Percentiles rank a stretch among this genome's conserved stretches.
These are phyloP conservation scores for Drosophila gaucha DNA, from an alignment of 2,888 invertebrate genomes.

Conservation along the genomic window DNA sequence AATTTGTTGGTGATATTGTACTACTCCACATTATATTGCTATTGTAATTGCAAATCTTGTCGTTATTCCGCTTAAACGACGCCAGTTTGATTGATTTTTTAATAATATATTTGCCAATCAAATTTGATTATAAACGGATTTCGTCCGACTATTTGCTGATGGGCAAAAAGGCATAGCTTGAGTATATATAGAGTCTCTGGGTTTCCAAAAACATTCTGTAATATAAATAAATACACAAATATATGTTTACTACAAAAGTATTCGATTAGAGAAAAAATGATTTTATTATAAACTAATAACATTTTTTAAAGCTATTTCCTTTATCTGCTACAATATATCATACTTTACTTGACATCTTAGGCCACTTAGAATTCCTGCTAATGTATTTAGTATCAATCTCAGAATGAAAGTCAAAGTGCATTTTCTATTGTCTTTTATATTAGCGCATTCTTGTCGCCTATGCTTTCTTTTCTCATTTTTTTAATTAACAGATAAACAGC, in stretches of 20 bases:
- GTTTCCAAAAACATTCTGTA: conserved; percentile 14
- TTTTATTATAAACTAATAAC: background rate
- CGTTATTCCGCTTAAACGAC: conserved; percentile 62
- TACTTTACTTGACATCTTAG: background rate
- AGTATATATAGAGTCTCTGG: background rate
- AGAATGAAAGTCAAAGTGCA: background rate
- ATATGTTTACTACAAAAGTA: too few species aligned
- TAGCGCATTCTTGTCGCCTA: too few species aligned
- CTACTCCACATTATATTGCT: conserved; percentile 84
- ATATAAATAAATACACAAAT: conserved; percentile 1
- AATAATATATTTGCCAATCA: background rate
- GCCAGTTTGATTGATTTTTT: conserved; percentile 65
- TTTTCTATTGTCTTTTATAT: too few species aligned
- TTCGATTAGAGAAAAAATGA: too few species aligned
- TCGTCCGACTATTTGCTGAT: background rate
- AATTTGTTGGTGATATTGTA: conserved; percentile 85
- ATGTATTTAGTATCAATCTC: background rate
- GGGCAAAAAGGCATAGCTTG: conserved; percentile 24
- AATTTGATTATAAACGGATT: conserved; percentile 1
- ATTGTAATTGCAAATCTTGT: conserved; percentile 69
- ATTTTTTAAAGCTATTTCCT: background rate
- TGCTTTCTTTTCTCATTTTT: background rate
- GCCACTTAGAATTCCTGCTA: too few species aligned
- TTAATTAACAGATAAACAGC: background rate
- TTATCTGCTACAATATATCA: background rate